Evolutionary conservation across 2,797 vertebrate species (phyloP).

Genomic region (Anomalospiza imberbis): DNA sequence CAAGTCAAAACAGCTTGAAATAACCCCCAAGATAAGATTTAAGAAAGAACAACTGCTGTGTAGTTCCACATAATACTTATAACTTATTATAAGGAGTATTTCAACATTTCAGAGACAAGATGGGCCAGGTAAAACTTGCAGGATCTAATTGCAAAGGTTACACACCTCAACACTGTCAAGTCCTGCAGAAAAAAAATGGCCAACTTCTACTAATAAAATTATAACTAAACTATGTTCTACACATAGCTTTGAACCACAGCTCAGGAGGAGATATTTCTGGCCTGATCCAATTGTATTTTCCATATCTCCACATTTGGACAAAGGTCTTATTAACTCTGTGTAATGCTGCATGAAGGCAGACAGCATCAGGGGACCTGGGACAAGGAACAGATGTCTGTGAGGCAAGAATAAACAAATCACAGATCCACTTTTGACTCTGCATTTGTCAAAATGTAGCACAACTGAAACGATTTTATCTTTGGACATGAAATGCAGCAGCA

Average conservation of each 20-base stretch:
- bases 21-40: not conserved
- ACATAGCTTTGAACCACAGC: not conserved
- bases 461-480: conserved; percentile 3
- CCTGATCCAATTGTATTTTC: not conserved
- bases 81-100: not conserved
- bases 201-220: not conserved
- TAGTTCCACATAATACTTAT: not conserved
- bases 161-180: not conserved
- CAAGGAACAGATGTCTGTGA: conserved; percentile 13
- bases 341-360: not conserved
- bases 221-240: not conserved
- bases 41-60: not conserved
- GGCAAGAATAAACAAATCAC: conserved; percentile 7
- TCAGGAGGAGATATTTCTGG: not conserved
- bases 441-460: not conserved
- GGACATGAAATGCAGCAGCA: not conserved
- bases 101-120: not conserved
- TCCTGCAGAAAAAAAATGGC: not conserved
- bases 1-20: not conserved
- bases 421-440: not conserved
- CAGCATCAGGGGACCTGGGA: not conserved
- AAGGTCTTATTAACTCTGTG: not conserved
- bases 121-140: not conserved
- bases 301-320: not conserved
- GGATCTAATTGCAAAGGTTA: not conserved